phyloP scores from a whole-genome alignment of 2,888 invertebrate species.

The Drosophila kokeensis region DNA sequence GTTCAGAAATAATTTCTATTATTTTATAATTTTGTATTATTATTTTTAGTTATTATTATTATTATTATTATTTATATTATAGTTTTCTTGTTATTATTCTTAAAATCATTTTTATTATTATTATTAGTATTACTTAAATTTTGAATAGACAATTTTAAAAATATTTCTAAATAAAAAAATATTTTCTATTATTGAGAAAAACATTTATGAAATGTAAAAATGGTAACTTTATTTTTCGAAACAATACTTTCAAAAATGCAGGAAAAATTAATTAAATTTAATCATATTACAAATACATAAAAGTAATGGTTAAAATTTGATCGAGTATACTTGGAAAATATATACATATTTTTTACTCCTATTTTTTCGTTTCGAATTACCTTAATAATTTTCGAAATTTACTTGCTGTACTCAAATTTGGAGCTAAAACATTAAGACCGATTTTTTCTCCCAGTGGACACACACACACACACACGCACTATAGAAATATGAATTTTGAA shows the following conservation, averaged over 20 bases:
- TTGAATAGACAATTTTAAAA: too few species aligned
- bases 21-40: not conserved
- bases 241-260: not conserved
- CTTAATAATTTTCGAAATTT: not conserved
- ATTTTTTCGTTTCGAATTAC: not conserved
- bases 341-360: not conserved
- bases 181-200: too few species aligned
- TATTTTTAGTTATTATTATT: not conserved
- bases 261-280: too few species aligned
- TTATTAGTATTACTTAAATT: too few species aligned
- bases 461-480: not conserved
- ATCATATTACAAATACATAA: not conserved
- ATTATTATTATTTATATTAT: not conserved
- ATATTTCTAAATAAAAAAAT: too few species aligned
- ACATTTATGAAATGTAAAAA: not conserved
- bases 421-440: not conserved
- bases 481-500: slow-evolving; percentile 24
- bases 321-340: not conserved
- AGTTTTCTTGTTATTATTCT: too few species aligned
- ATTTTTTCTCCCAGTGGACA: not conserved
- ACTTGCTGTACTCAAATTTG: not conserved
- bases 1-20: not conserved
- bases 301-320: not conserved
- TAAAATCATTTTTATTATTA: too few species aligned
- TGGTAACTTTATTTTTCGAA: not conserved